Evolutionary conservation across 2,113 vertebrate species (phyloP), one percentile per base, ranked within the genome.

Genomic region (Nycticryphes semicollaris): DNA sequence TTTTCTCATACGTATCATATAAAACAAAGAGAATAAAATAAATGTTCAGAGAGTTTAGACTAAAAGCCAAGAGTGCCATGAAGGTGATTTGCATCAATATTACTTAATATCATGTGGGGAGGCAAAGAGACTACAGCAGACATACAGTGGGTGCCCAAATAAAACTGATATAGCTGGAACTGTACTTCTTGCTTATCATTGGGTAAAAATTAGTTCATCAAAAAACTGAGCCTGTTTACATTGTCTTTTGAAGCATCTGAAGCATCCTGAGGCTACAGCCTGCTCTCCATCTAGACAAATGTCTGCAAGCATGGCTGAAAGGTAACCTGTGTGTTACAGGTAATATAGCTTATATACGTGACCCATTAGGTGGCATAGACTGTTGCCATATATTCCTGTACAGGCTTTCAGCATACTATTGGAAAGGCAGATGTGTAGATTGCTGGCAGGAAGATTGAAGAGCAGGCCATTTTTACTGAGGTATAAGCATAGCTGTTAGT

Each of bases 331-430:
- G 48, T 10, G 12, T 15, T 59, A 31, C 2, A 75, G 77, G 28
- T 87, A 51, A 35, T 73, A 90, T 2, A 2, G 3, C 35, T 12
- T 22, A 21, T 66, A 45, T 17, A 25, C 2, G 4, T 22, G 69
- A 83, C 48, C 27, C 93, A 9, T 84, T 82, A 82, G 24, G 25
- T 84, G 7, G 5, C 37, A 12, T 25, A 70, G 62, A 51, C 17
- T 31, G 21, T 28, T 6, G 1, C 21, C 33, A 3, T 0, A 16
- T 0, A 0, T 81, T 89, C 31, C 35, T 64, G 48, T 25, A 47
- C 27, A 74, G 19, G 35, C 13, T 11, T 7, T 88, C 31, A 56
- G 39, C 22, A 84, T 51, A 20, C 22, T 57, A 18, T 45, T 80
- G 22, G 2, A 28, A 78, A 78, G 69, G 28, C 2, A 84, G 25